Evolutionary conservation across 1,140 invertebrate species (phyloP).

Genomic region (Hormaphis cornu): DNA sequence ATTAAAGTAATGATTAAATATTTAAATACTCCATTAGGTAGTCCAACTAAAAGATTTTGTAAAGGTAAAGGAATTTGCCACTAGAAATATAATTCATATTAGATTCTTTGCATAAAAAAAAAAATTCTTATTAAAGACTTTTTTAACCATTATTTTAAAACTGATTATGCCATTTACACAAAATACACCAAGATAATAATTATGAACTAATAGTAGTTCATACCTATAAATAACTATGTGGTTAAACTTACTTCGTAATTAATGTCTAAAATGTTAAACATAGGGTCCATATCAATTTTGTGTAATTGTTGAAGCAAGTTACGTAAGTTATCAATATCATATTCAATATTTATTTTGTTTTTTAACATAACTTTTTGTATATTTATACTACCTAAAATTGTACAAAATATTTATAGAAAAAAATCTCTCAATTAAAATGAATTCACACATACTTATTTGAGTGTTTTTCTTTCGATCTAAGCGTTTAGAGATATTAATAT

Average conservation of each 20-base stretch:
- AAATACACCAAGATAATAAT: not conserved
- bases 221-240: too few relatives aligned
- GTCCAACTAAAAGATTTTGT: slow-evolving; percentile 15
- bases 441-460: not conserved
- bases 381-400: not conserved
- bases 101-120: not conserved
- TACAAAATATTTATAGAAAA: not conserved
- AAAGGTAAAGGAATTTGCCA: slow-evolving; percentile 33
- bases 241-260: slow-evolving; percentile 11
- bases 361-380: slow-evolving; percentile 8
- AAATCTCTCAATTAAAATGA: not conserved
- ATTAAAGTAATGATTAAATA: not conserved
- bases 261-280: slow-evolving; percentile 9
- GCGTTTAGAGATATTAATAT: slow-evolving; percentile 18
- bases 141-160: not conserved
- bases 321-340: not conserved
- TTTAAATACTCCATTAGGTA: slow-evolving; percentile 19
- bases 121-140: too few relatives aligned
- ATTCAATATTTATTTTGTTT: slow-evolving; percentile 12
- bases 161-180: not conserved
- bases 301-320: slow-evolving; percentile 17
- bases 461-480: not conserved
- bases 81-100: not conserved
- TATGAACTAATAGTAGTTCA: not conserved
- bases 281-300: slow-evolving; percentile 1